Conservation (phyloP, 2,113 vertebrate genomes). For the Trichechus manatus region DNA sequence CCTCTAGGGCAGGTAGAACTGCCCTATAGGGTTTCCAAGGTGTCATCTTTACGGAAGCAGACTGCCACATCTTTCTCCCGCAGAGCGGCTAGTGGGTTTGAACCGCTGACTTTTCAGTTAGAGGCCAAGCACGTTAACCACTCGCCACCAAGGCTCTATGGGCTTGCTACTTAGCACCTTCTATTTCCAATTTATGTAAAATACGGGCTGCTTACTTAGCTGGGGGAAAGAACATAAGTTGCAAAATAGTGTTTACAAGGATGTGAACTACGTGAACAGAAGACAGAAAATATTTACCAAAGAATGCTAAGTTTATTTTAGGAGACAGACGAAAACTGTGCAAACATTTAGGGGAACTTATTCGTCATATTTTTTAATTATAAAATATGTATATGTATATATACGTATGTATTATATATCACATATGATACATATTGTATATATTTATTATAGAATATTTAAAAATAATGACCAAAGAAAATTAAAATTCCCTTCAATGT, state of each 20-base stretch:
- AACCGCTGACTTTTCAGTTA: not conserved
- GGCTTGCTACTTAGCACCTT: not conserved
- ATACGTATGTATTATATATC: too few species aligned
- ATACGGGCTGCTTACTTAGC: not conserved
- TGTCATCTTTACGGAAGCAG: not conserved
- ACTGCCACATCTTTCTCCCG: not conserved
- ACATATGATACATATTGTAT: not conserved
- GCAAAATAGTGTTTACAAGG: not conserved
- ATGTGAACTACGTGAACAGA: not conserved
- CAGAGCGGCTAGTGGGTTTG: not conserved
- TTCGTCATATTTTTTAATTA: not conserved
- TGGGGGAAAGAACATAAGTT: not conserved
- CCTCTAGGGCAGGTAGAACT: not conserved
- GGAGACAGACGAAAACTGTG: not conserved
- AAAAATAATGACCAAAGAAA: not conserved
- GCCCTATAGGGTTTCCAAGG: not conserved
- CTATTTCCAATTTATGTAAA: not conserved
- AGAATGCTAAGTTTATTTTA: not conserved
- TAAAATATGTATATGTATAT: not conserved
- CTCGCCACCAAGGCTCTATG: too few species aligned
- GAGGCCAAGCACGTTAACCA: too few species aligned
- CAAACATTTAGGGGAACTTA: not conserved
- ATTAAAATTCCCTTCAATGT: constrained; percentile 8
- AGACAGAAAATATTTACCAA: constrained; percentile 8
- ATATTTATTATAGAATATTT: not conserved